phyloP scores from a whole-genome alignment of 2,797 vertebrate species.

The Salmo trutta region DNA sequence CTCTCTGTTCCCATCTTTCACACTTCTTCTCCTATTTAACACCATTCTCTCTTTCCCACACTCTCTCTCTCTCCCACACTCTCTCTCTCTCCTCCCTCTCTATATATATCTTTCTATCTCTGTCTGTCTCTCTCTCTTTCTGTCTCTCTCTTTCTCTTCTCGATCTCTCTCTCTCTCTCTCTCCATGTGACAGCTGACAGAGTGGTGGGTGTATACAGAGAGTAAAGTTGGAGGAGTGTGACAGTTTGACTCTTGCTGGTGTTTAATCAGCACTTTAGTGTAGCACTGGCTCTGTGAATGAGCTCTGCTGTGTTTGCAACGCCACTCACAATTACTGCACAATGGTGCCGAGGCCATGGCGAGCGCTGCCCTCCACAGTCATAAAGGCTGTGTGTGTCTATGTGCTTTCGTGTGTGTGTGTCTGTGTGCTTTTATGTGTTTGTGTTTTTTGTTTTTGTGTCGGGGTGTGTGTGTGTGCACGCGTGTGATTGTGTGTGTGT shows the following conservation, averaged over 20 bases:
- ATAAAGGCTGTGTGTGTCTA: not conserved
- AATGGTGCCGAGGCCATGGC: slow-evolving; percentile 9
- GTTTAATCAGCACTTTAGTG: slow-evolving; percentile 22
- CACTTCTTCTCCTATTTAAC: not conserved
- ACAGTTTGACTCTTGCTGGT: slow-evolving; percentile 11
- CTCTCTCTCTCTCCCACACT: no score
- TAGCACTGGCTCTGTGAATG: slow-evolving; percentile 18
- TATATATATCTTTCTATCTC: slow-evolving; percentile 17
- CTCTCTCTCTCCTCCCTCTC: no score
- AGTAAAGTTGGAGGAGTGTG: not conserved
- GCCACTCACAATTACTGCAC: slow-evolving; percentile 20
- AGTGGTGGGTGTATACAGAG: not conserved
- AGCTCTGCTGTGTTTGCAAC: slow-evolving; percentile 20
- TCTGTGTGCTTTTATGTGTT: not conserved
- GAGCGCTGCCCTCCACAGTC: not conserved
- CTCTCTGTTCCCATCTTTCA: slow-evolving; percentile 2
- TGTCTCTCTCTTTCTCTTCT: slow-evolving; percentile 11
- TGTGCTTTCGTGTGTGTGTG: not conserved
- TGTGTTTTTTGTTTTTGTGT: not conserved
- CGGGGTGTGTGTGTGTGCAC: not conserved
- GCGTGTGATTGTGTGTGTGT: not conserved
- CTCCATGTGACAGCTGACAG: not conserved
- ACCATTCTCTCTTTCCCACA: not conserved
- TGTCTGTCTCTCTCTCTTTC: not conserved
- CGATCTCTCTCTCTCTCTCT: not conserved